Evolutionary conservation across 2,888 invertebrate genomes (phyloP), one percentile per base, ranked within the genome.

Genomic region (Lypha dubia): DNA sequence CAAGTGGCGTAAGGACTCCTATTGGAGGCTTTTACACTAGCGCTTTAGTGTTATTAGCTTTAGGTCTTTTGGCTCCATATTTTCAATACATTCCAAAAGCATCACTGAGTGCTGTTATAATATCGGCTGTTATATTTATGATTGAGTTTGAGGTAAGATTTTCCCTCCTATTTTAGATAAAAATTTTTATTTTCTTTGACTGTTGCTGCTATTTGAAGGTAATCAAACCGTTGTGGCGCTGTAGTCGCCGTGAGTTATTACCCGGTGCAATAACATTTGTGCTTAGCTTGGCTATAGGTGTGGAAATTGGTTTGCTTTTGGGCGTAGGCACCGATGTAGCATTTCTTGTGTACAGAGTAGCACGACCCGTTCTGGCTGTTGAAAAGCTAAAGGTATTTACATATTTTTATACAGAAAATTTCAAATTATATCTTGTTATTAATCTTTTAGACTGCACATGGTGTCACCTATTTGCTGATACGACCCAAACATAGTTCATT

Each of bases 81-180:
- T 98, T 98, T 92, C 96, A 96, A 88, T 97, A 94, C 92, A 97
- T 97, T 90, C 97, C 97, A 0, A 97, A 97, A 93, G 96, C 97
- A 0, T 96, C 97, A 0, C 93, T 98, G 20, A 97, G 97, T 44
- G 97, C 98, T 3, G 98, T 98, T 60, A 98, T 98, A 84, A 98
- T 98, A 87, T 96, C 97, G 90, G 98, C 98, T 87, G 98, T 98
- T 84, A 95, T 98, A 91, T 97, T 97, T 92, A 98, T 98, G 97
- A 97, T 98, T 89, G 97, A 98, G 92, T 97, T 97, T 91, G 96
- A 97, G 93, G 94, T 94, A 88, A 89, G 77, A 5, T n/a, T 58
- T 58, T 28, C n/a, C 17, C n/a, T 17, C 5, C 9, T 35, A 1
- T 32, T 58, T n/a, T n/a, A n/a, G 0, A 17, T 20, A 11, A 41